Conservation (phyloP, 2,888 invertebrate species). For the Ethmia dodecea region DNA sequence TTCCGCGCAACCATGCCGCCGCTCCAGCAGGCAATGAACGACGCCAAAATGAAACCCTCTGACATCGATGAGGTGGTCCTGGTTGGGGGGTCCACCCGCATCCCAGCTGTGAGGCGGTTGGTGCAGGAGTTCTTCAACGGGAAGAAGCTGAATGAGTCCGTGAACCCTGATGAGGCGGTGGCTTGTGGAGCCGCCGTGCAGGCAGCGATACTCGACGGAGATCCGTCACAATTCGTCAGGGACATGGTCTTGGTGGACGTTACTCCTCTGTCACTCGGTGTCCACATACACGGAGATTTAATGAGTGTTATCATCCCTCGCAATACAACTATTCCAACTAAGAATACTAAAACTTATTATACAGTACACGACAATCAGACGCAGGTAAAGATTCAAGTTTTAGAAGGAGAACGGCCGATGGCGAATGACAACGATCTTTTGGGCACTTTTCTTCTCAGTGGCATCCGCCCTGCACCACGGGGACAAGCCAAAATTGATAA, state of each 20-base stretch:
- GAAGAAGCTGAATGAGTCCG: constrained; percentile 30
- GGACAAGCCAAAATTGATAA: constrained; percentile 78
- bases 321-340: constrained; percentile 80
- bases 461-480: constrained; percentile 77
- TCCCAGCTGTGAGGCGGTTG: constrained; percentile 46
- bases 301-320: constrained; percentile 83
- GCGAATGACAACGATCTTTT: constrained; percentile 82
- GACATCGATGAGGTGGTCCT: constrained; percentile 45
- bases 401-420: constrained; percentile 84
- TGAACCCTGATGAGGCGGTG: constrained; percentile 58
- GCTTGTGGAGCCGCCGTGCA: constrained; percentile 58
- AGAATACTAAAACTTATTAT: constrained; percentile 81
- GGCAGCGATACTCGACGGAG: constrained; percentile 44
- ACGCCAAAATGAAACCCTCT: constrained; percentile 36
- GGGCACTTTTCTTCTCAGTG: constrained; percentile 75
- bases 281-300: constrained; percentile 85
- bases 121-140: constrained; percentile 41
- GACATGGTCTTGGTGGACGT: constrained; percentile 46
- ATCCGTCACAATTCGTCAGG: constrained; percentile 32
- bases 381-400: constrained; percentile 81
- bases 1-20: constrained; percentile 42
- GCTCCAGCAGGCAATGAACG: constrained; percentile 36
- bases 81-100: constrained; percentile 54
- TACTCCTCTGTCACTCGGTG: constrained; percentile 76
- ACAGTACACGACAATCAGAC: constrained; percentile 87